Conservation (phyloP, 2,113 vertebrate species). For the Gnathonemus longibarbis region DNA sequence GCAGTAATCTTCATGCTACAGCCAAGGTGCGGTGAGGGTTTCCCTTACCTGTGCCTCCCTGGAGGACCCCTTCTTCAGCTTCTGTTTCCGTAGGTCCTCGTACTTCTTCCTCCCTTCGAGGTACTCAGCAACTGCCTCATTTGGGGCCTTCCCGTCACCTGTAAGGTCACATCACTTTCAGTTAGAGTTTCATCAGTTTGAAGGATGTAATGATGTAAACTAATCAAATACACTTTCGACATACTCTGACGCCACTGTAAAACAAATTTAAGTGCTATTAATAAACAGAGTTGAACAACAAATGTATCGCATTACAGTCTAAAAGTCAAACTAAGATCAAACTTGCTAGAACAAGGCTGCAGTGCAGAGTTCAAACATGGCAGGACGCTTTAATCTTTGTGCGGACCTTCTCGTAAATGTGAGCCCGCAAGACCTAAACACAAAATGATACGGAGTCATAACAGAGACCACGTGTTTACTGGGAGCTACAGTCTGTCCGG, state of each 20-base stretch:
- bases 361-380: not conserved
- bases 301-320: not conserved
- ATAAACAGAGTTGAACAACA: not conserved
- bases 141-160: constrained; percentile 61
- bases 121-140: constrained; percentile 80
- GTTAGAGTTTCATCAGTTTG: constrained; percentile 19
- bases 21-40: not conserved
- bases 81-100: constrained; percentile 72
- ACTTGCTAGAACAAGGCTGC: not conserved
- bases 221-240: not conserved
- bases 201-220: not conserved
- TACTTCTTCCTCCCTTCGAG: constrained; percentile 84
- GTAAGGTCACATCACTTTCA: constrained; percentile 22
- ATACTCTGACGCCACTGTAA: not conserved
- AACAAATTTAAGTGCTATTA: not conserved
- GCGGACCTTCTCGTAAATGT: not conserved
- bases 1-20: not conserved
- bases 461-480: constrained; percentile 1
- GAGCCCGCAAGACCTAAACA: not conserved
- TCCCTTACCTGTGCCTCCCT: constrained; percentile 50
- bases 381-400: not conserved
- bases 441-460: not conserved
- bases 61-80: constrained; percentile 64
- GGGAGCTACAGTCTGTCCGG: not conserved
- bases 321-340: not conserved